Percentiles rank a stretch among this genome's conserved stretches.
Evolutionary conservation across 2,888 invertebrate species (phyloP).

Genomic region (Corbicula japonica): DNA sequence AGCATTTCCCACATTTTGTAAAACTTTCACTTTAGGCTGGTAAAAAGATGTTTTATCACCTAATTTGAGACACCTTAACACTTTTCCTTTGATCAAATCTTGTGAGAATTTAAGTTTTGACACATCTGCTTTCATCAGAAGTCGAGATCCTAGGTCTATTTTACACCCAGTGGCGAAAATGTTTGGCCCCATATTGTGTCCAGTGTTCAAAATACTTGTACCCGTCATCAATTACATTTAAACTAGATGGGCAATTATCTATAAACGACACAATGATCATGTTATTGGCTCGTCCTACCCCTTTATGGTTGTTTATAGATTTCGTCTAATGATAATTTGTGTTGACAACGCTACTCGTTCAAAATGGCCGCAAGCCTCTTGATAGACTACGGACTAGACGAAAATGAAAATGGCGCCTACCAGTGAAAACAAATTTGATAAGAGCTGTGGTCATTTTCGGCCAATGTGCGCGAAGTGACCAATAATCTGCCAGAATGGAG

Average conservation of each 20-base stretch:
- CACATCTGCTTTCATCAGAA: conserved; percentile 27
- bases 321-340: conserved; percentile 51
- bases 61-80: conserved; percentile 20
- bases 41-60: conserved; percentile 20
- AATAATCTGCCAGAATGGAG: conserved; percentile 57
- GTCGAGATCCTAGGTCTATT: conserved; percentile 34
- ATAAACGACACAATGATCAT: conserved; percentile 27
- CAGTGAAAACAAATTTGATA: conserved; percentile 52
- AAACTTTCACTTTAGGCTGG: not conserved
- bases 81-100: conserved; percentile 41
- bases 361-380: conserved; percentile 47
- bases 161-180: conserved; percentile 39
- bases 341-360: conserved; percentile 49
- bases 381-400: conserved; percentile 19
- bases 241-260: conserved; percentile 28
- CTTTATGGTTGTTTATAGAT: conserved; percentile 3
- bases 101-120: conserved; percentile 40
- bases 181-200: conserved; percentile 34
- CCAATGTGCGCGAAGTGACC: conserved; percentile 50
- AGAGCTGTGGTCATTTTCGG: conserved; percentile 51
- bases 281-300: conserved; percentile 22
- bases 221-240: conserved; percentile 17
- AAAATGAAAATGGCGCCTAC: conserved; percentile 48
- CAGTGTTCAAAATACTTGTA: conserved; percentile 12
- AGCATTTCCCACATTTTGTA: too few species aligned